Evolutionary conservation across 2,797 vertebrate genomes (phyloP), one percentile per base, ranked within the genome.

Genomic region (Lacerta viridis): DNA sequence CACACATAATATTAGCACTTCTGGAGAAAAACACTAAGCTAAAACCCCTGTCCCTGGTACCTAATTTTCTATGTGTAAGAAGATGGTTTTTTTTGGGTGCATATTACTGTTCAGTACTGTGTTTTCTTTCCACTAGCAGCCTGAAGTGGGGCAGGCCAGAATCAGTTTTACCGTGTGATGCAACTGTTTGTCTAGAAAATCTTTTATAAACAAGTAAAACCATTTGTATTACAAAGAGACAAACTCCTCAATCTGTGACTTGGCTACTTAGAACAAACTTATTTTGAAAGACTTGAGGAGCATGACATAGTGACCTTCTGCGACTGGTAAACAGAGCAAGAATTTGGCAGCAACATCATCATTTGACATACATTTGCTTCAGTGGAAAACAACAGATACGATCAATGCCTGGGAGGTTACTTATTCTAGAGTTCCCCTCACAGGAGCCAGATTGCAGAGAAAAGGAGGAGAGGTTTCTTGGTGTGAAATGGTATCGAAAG

Each of bases 281-380:
- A 92, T 33, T 85, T n/a, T 61, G 75, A 84, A 88, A 90, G 87
- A 90, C 29, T 84, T 39, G 76, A 80, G 75, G 36, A 39, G 20
- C 8, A 69, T 68, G 66, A 89, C 27, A 39, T 17, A 85, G 27
- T 94, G 83, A 92, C 69, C 41, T 75, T 68, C 86, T 23, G 27
- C 69, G 77, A 43, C 80, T 46, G 74, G 39, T 82, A 87, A 94
- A 81, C 66, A 91, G n/a, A 74, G 84, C 39, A 85, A 91, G 79
- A 13, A 80, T 90, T 91, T 92, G 90, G 46, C 84, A 92, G 84
- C 91, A 84, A 46, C 80, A 74, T 84, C 10, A 29, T 76, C 86
- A 20, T 83, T 87, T 89, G 90, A 86, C 72, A 88, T 78, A 61
- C 33, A 80, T 71, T 80, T 77, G 23, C 39, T 90, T 66, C 59